These are phyloP conservation scores for Anas flavirostris DNA, from an alignment of 2,797 vertebrate genomes.

Conservation along the genomic window DNA sequence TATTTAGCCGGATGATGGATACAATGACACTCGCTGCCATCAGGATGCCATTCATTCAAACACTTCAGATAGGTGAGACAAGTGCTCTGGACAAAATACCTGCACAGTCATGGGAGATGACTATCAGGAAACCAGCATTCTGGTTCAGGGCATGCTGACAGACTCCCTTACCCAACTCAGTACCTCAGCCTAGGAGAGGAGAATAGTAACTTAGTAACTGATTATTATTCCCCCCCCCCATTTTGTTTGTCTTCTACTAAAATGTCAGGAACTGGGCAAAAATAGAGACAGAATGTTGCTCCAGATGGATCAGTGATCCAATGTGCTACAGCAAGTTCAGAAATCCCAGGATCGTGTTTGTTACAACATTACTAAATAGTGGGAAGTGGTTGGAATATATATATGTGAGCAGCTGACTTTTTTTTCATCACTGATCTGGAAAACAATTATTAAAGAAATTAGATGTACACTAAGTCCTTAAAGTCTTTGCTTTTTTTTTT, in stretches of 20 bases:
- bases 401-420: not conserved
- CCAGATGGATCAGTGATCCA: not conserved
- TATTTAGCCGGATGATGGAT: not conserved
- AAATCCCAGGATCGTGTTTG: not conserved
- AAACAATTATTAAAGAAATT: not conserved
- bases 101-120: not conserved
- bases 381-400: not conserved
- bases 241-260: not conserved
- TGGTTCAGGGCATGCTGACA: not conserved
- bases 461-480: not conserved
- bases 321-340: not conserved
- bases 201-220: not conserved
- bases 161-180: not conserved
- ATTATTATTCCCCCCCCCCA: not conserved
- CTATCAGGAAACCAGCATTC: not conserved
- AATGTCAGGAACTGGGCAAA: not conserved
- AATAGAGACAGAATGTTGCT: not conserved
- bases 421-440: not conserved
- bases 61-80: not conserved
- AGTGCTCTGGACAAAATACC: not conserved
- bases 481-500: not conserved
- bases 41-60: not conserved
- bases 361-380: not conserved
- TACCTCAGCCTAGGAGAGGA: not conserved
- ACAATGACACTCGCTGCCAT: not conserved